Evolutionary conservation across 64 coral and sea anemone species (phyloP).

Genomic region (Porites australiensis): DNA sequence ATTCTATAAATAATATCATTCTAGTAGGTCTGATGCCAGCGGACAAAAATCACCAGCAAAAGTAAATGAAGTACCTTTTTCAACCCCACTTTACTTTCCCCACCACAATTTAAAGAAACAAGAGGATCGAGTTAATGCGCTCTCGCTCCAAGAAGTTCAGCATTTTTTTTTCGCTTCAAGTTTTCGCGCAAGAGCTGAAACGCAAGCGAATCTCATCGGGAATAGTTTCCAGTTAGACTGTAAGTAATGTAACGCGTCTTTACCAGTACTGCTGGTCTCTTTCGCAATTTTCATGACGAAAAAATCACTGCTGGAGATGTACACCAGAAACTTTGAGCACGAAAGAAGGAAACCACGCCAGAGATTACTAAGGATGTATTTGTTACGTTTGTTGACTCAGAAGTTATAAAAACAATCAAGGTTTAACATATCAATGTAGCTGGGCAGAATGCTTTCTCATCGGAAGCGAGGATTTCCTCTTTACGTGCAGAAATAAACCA

Average conservation of each 20-base stretch:
- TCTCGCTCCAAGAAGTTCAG: too few relatives aligned
- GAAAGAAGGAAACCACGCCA: background rate
- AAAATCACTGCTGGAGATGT: conserved; percentile 2
- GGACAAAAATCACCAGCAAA: too few relatives aligned
- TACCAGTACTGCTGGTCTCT: background rate
- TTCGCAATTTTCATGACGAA: conserved; percentile 3
- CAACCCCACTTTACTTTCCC: too few relatives aligned
- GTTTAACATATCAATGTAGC: background rate
- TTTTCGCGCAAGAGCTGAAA: too few relatives aligned
- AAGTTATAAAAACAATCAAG: conserved; percentile 12
- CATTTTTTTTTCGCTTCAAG: too few relatives aligned
- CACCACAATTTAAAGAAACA: too few relatives aligned
- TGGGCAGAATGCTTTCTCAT: background rate
- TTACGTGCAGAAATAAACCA: background rate
- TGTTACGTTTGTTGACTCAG: background rate
- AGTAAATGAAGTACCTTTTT: too few relatives aligned
- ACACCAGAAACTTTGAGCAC: background rate
- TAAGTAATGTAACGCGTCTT: background rate
- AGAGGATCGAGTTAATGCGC: too few relatives aligned
- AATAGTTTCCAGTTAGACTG: background rate
- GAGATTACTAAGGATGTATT: background rate
- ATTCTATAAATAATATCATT: too few relatives aligned
- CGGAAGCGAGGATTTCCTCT: background rate
- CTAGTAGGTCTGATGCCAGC: too few relatives aligned
- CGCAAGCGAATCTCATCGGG: background rate